Evolutionary conservation across 1,140 invertebrate genomes (phyloP).

Genomic region (Agrypnia vestita): DNA sequence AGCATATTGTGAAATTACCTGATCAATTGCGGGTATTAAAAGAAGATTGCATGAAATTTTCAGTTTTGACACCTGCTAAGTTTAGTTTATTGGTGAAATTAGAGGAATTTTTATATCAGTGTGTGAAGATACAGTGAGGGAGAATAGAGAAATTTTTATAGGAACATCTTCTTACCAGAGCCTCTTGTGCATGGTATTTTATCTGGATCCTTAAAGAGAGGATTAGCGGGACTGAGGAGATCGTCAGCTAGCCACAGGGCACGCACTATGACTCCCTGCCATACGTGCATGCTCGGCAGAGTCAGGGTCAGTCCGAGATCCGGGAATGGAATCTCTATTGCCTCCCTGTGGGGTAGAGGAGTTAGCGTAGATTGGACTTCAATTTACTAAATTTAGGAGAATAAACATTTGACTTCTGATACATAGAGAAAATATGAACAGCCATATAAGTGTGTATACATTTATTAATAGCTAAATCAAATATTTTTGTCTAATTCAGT

Average conservation of each 20-base stretch:
- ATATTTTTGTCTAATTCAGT: too few relatives aligned
- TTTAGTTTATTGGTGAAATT: too few relatives aligned
- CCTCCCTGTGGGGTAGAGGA: background rate
- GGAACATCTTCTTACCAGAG: constrained; percentile 8
- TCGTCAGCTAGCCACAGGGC: constrained; percentile 52
- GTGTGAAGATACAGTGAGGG: background rate
- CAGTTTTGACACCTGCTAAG: too few relatives aligned
- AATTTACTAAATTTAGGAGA: background rate
- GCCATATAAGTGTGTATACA: too few relatives aligned
- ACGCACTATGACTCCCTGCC: constrained; percentile 46
- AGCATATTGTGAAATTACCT: too few relatives aligned
- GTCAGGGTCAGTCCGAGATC: constrained; percentile 50
- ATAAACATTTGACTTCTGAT: too few relatives aligned
- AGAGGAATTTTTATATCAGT: too few relatives aligned
- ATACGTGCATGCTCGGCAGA: constrained; percentile 49
- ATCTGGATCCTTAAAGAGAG: constrained; percentile 46
- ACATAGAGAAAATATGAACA: too few relatives aligned
- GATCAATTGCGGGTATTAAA: too few relatives aligned
- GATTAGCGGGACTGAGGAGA: constrained; percentile 41
- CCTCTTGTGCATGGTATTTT: constrained; percentile 11
- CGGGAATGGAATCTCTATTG: constrained; percentile 45
- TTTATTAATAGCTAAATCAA: too few relatives aligned
- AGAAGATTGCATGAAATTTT: too few relatives aligned
- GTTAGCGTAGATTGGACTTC: background rate
- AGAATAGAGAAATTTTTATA: background rate